These are phyloP conservation scores for Caenorhabditis sinica DNA, from an alignment of 2,888 invertebrate genomes.

Conservation along the genomic window DNA sequence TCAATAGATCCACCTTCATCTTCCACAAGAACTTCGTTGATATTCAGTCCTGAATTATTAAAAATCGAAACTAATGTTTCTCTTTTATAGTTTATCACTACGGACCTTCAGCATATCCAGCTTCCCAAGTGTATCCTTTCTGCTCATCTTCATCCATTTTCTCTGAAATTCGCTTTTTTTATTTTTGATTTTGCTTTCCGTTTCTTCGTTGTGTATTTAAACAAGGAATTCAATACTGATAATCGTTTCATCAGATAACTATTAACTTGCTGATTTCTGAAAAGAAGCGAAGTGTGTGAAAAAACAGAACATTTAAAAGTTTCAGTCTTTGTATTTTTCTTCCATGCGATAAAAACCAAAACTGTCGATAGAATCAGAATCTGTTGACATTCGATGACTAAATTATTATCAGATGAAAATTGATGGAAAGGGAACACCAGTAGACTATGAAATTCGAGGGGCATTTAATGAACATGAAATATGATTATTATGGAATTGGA, in stretches of 20 bases:
- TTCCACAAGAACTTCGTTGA: slow-evolving; percentile 93
- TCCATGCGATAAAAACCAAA: slow-evolving; percentile 6
- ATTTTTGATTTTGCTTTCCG: neutral
- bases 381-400: neutral
- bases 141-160: slow-evolving; percentile 76
- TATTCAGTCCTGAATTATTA: slow-evolving; percentile 75
- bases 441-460: slow-evolving; percentile 19
- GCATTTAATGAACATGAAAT: slow-evolving; percentile 9
- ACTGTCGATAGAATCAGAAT: slow-evolving; percentile 7
- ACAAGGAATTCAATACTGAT: slow-evolving; percentile 39
- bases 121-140: slow-evolving; percentile 85
- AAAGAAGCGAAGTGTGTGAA: neutral
- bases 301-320: neutral
- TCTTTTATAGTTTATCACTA: neutral
- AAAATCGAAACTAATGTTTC: neutral
- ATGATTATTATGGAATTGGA: neutral
- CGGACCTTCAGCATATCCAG: slow-evolving; percentile 85
- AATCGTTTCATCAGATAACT: slow-evolving; percentile 35
- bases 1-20: slow-evolving; percentile 95
- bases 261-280: neutral
- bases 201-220: neutral
- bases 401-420: neutral
- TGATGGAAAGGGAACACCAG: slow-evolving; percentile 9
- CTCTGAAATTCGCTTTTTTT: neutral
- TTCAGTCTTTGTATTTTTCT: neutral